phyloP scores from a whole-genome alignment of 2,888 invertebrate species.

The Augochlorella aurata region DNA sequence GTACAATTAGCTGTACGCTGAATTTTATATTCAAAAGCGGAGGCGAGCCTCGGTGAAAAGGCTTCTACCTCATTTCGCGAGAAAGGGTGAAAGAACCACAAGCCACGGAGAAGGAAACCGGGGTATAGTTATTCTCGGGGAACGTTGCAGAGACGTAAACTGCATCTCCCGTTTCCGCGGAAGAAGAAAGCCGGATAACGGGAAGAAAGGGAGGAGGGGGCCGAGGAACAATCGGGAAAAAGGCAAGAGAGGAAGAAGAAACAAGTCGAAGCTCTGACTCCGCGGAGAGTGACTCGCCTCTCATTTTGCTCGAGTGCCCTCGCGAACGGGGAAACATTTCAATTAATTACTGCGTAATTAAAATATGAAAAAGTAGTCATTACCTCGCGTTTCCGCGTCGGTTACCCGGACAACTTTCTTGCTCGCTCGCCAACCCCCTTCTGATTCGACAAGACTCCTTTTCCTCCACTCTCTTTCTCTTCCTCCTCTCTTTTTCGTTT shows the following conservation, averaged over 20 bases:
- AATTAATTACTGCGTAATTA: slow-evolving; percentile 79
- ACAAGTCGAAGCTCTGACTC: slow-evolving; percentile 46
- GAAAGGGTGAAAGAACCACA: slow-evolving; percentile 50
- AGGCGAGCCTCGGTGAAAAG: slow-evolving; percentile 46
- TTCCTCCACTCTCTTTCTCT: slow-evolving; percentile 29
- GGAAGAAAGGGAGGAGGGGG: slow-evolving; percentile 8
- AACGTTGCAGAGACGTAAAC: neutral
- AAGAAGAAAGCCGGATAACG: neutral
- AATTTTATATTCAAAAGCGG: slow-evolving; percentile 41
- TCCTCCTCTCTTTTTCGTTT: slow-evolving; percentile 14
- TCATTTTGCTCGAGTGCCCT: slow-evolving; percentile 72
- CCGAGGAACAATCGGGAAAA: slow-evolving; percentile 8
- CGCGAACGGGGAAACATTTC: slow-evolving; percentile 69
- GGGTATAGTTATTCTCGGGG: neutral
- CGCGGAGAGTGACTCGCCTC: slow-evolving; percentile 59
- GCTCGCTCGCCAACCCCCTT: slow-evolving; percentile 23
- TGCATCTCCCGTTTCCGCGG: neutral
- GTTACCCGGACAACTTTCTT: slow-evolving; percentile 67
- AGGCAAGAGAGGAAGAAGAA: slow-evolving; percentile 23
- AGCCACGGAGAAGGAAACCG: slow-evolving; percentile 31
- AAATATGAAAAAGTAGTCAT: slow-evolving; percentile 77
- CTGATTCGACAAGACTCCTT: slow-evolving; percentile 13
- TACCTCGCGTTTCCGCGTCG: slow-evolving; percentile 73
- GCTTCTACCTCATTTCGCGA: slow-evolving; percentile 60
- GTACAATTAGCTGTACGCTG: slow-evolving; percentile 53